Conservation (phyloP, 2,113 vertebrate species). For the Mystacornis crossleyi region DNA sequence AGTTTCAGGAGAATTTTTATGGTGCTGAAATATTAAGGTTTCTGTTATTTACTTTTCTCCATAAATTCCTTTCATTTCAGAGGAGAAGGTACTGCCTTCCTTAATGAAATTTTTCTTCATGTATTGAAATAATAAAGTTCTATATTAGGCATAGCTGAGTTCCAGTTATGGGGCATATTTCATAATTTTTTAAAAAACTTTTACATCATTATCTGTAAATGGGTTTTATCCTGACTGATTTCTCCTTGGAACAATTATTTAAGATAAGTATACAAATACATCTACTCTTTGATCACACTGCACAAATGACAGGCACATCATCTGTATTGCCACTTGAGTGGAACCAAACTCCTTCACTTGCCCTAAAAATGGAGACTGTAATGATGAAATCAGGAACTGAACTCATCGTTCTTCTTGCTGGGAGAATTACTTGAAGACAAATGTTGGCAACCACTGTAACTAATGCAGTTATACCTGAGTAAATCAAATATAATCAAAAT, state of each 20-base stretch:
- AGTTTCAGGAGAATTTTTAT: not conserved
- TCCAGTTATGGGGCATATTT: not conserved
- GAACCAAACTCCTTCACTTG: constrained; percentile 76
- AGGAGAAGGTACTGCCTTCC: not conserved
- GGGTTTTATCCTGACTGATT: constrained; percentile 66
- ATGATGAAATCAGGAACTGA: constrained; percentile 73
- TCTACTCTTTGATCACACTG: constrained; percentile 59
- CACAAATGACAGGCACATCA: constrained; percentile 61
- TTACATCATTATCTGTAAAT: constrained; percentile 56
- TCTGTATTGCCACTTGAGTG: constrained; percentile 73
- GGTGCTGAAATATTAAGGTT: not conserved
- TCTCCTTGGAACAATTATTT: constrained; percentile 64
- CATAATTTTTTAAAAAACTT: not conserved
- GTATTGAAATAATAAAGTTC: not conserved
- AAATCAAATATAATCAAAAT: constrained; percentile 78
- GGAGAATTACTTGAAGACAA: constrained; percentile 73
- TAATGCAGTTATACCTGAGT: constrained; percentile 79
- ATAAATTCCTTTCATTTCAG: not conserved
- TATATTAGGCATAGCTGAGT: not conserved
- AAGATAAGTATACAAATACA: constrained; percentile 74
- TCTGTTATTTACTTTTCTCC: not conserved
- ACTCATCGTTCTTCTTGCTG: constrained; percentile 68
- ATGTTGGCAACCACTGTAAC: constrained; percentile 77
- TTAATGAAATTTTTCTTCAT: constrained; percentile 26
- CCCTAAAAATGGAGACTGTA: constrained; percentile 69